Base-by-base conservation (phyloP, 2,113 vertebrate species). In the Neogale vison region DNA sequence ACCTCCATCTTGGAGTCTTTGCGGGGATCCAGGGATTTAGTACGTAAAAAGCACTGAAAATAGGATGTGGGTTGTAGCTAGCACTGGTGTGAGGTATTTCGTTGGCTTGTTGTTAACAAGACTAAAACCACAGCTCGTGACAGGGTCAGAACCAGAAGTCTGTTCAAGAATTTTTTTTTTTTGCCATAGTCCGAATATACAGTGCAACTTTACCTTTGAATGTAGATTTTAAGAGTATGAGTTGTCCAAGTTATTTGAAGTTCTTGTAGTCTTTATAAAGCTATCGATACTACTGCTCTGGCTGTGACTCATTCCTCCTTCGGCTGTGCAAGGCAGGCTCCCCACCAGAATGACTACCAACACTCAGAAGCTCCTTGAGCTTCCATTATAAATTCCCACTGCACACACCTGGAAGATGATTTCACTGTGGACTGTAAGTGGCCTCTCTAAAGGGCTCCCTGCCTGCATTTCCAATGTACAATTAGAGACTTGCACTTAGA, bases 111-210 rank as follows among this genome's bases (percentile, higher is more conserved):
- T 34, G 63, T 57, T 83, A 80, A 83, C 57, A 93, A 77, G 23
- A 90, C 50, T 90, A 83, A 81, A 92, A 94, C 71, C 93, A 81
- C 34, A 57, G 63, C 42, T 79, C 55, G 21, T 87, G 50, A 93
- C 24, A 92, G 85, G 42, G 34, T 94, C n/a, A 93, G 45, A 95
- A 69, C 42, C 63, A 88, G 76, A 93, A 96, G 61, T 95, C 57
- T 61, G n/a, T 59, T 82, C 26, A 69, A 90, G 24, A 65, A 29
- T 72, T 77, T 57, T 59, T 52, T 7, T 72, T 77, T 63, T 8
- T 92, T 24, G 47, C 31, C 42, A 69, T 61, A 81, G 3, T 65
- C 55, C 79, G 17, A 63, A 57, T 13, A 42, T 15, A 50, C 55
- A 55, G 72, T 3, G 67, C 87, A 72, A 59, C 47, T 84, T 91